Evolutionary conservation across 1,140 invertebrate species (phyloP).

Genomic region (Drosophila insularis): DNA sequence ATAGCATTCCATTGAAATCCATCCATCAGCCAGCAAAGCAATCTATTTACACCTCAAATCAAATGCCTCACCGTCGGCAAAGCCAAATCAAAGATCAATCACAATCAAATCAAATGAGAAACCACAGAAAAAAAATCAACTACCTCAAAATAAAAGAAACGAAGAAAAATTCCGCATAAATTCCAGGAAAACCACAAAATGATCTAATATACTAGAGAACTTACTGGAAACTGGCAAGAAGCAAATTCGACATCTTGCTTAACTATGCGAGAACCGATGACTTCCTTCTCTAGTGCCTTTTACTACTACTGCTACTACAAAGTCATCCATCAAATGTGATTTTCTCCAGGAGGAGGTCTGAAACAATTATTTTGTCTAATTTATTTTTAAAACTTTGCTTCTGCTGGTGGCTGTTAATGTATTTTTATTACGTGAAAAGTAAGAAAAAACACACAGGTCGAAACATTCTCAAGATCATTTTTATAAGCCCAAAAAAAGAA

Average conservation of each 20-base stretch:
- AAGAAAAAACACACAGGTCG: slow-evolving; percentile 53
- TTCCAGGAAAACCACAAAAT: slow-evolving; percentile 73
- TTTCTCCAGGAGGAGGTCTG: slow-evolving; percentile 33
- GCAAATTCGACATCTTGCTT: slow-evolving; percentile 48
- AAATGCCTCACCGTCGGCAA: slow-evolving; percentile 45
- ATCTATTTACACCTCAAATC: slow-evolving; percentile 41
- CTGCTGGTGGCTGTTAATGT: slow-evolving; percentile 65
- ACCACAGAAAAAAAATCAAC: slow-evolving; percentile 1
- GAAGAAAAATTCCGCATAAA: slow-evolving; percentile 66
- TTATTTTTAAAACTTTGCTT: slow-evolving; percentile 75
- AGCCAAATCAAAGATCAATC: slow-evolving; percentile 72
- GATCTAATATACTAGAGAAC: slow-evolving; percentile 49
- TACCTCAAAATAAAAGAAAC: slow-evolving; percentile 7
- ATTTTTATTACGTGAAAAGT: slow-evolving; percentile 70
- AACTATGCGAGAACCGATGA: slow-evolving; percentile 40
- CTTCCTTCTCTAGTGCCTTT: slow-evolving; percentile 34
- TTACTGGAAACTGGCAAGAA: slow-evolving; percentile 25
- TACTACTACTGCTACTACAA: background rate
- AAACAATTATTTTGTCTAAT: slow-evolving; percentile 76
- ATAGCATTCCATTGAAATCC: slow-evolving; percentile 9
- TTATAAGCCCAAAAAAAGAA: slow-evolving; percentile 42
- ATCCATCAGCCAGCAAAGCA: slow-evolving; percentile 7
- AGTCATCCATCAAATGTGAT: slow-evolving; percentile 73
- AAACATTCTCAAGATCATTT: slow-evolving; percentile 59
- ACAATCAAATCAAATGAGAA: slow-evolving; percentile 45